phyloP scores from a whole-genome alignment of 2,113 vertebrate species.

The Capreolus pygargus region DNA sequence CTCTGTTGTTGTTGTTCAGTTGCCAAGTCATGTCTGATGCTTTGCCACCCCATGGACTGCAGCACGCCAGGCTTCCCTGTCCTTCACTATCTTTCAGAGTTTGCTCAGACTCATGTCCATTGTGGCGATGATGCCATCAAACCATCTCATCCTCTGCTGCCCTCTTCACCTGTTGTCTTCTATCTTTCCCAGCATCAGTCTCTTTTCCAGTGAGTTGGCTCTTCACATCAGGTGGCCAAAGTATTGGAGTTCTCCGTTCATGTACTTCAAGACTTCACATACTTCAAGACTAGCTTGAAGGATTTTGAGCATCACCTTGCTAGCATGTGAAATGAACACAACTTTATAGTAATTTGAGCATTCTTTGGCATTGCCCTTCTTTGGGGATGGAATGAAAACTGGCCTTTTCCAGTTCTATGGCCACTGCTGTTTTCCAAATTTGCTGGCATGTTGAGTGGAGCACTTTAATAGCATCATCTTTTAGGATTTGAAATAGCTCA shows the following conservation, averaged over 20 bases:
- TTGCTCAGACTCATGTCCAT: background rate
- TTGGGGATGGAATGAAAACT: background rate
- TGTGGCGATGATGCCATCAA: background rate
- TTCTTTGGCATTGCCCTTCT: background rate
- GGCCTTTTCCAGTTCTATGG: background rate
- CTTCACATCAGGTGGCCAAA: background rate
- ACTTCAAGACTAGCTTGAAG: background rate
- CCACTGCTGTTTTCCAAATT: background rate
- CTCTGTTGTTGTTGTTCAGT: background rate
- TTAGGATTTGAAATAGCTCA: background rate
- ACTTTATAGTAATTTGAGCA: background rate
- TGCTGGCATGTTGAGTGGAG: background rate
- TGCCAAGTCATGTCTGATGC: background rate
- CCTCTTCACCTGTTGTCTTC: background rate
- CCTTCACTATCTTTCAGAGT: background rate
- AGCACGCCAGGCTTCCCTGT: background rate
- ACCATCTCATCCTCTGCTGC: background rate
- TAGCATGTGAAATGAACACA: background rate
- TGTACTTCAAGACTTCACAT: background rate
- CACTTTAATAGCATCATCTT: background rate
- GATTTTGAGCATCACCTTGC: background rate
- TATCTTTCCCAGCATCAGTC: background rate
- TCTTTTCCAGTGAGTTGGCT: background rate
- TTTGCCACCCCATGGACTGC: background rate
- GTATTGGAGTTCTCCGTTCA: background rate